Conservation (phyloP, 2,113 vertebrate genomes). For the Oncorhynchus tshawytscha region DNA sequence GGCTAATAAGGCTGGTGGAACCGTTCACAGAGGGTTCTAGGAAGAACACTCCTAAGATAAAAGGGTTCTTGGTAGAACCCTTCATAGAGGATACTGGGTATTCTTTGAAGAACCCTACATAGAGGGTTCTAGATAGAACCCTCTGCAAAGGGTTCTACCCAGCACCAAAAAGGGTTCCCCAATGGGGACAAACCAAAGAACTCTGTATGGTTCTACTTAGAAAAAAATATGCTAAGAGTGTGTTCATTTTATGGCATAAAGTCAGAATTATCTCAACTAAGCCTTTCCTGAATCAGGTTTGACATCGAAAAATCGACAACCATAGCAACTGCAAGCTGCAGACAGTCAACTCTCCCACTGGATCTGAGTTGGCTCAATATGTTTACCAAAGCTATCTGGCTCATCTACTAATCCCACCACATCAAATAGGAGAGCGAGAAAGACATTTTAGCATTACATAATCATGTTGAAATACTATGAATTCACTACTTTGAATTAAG, state of each 20-base stretch:
- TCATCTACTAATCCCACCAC: background rate
- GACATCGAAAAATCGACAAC: background rate
- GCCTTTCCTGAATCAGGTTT: background rate
- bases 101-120: no score
- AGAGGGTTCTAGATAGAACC: no score
- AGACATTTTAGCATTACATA: conserved; percentile 2
- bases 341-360: background rate
- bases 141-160: no score
- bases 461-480: background rate
- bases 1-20: no score
- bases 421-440: background rate
- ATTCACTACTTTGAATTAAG: background rate
- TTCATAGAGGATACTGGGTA: no score
- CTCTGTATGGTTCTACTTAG: no score
- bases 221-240: no score
- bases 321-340: background rate
- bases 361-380: background rate
- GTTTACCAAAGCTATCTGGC: background rate
- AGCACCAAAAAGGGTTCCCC: no score
- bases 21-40: no score
- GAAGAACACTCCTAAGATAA: no score
- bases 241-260: background rate
- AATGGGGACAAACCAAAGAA: no score
- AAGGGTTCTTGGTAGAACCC: no score
- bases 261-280: background rate